A percentile compares a stretch with the other conserved stretches of the same genome.
These are phyloP conservation scores for Rhopilema esculentum DNA, from an alignment of 30 jellyfish, hydroid and myxozoan genomes.

Conservation along the genomic window DNA sequence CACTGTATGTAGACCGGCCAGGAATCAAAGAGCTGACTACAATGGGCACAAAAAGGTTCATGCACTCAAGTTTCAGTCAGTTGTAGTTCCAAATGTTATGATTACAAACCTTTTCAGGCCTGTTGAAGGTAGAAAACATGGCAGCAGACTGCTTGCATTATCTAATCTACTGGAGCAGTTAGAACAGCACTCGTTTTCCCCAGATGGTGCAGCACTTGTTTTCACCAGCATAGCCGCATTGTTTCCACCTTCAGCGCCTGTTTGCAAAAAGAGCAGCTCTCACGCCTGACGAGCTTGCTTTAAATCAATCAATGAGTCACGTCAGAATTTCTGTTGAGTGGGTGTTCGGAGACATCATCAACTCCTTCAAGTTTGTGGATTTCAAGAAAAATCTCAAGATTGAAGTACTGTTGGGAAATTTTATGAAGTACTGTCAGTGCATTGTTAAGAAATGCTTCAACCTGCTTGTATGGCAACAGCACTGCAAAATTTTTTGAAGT, in stretches of 20 bases:
- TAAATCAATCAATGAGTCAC: slow-evolving; percentile 39
- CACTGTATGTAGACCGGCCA: slow-evolving; percentile 6
- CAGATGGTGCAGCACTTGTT: slow-evolving; percentile 51
- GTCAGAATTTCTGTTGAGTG: slow-evolving; percentile 74
- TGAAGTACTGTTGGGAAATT: slow-evolving; percentile 61
- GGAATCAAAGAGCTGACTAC: slow-evolving; percentile 39
- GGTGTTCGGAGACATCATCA: slow-evolving; percentile 71
- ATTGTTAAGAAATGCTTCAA: slow-evolving; percentile 53
- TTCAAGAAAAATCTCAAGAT: slow-evolving; percentile 66
- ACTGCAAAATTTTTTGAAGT: slow-evolving; percentile 57
- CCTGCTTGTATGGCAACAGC: slow-evolving; percentile 63
- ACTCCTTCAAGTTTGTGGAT: slow-evolving; percentile 53
- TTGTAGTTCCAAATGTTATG: slow-evolving; percentile 36
- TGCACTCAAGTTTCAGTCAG: slow-evolving; percentile 27
- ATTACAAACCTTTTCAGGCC: slow-evolving; percentile 44
- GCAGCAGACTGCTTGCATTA: slow-evolving; percentile 47
- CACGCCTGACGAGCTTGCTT: slow-evolving; percentile 4
- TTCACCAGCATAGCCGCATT: slow-evolving; percentile 22
- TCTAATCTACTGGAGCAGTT: slow-evolving; percentile 46
- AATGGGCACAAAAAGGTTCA: slow-evolving; percentile 56
- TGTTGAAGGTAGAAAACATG: slow-evolving; percentile 35
- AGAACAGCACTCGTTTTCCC: slow-evolving; percentile 36
- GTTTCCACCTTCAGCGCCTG: slow-evolving; percentile 18
- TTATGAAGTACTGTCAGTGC: slow-evolving; percentile 52
- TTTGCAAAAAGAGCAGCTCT: neutral